Evolutionary conservation across 2,113 vertebrate species (phyloP), one percentile per base, ranked within the genome.

Genomic region (Colinus virginianus): DNA sequence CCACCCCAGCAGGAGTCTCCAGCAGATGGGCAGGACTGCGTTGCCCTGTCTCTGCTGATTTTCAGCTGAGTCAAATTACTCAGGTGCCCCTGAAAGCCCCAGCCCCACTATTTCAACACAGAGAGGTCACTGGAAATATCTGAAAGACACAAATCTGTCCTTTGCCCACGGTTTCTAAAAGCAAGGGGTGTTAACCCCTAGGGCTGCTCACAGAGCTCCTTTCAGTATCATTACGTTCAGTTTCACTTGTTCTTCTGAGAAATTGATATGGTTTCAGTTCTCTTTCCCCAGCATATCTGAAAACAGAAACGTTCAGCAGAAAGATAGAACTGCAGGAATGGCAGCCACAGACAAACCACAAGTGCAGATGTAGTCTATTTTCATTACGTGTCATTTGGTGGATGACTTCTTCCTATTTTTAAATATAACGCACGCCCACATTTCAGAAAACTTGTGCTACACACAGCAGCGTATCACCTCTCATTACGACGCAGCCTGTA

Each of bases 341-440:
- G 72, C 90, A 96, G 88, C 84, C 88, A 95, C 84, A 95, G 80
- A 93, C 9, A 77, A 96, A 87, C 82, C 95, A 63, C 84, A 87
- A 90, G 61, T 40, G 40, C 78, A 94, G 87, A 94, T 77, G 68
- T 13, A 42, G 49, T 23, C 77, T 94, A 11, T 79, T 92, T 95
- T 90, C 80, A 43, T 51, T 83, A 80, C 62, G 45, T 26, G 17
- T 34, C 69, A 25, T 78, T 88, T 75, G 25, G 55, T 86, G 42
- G 21, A 3, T 0, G 4, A 38, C 53, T 55, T 81, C 46, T 77
- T 58, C 8, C n/a, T 64, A 66, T 49, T 72, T 69, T 75, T 45
- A 78, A 70, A 66, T 49, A 48, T 11, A 78, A 76, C 7, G 23
- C 34, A 40, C 1, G 0, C 56, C 22, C 13, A 1, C 26, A 4